Evolutionary conservation across 2,113 vertebrate genomes (phyloP), one percentile per base, ranked within the genome.

Genomic region (Nyctibius bracteatus): DNA sequence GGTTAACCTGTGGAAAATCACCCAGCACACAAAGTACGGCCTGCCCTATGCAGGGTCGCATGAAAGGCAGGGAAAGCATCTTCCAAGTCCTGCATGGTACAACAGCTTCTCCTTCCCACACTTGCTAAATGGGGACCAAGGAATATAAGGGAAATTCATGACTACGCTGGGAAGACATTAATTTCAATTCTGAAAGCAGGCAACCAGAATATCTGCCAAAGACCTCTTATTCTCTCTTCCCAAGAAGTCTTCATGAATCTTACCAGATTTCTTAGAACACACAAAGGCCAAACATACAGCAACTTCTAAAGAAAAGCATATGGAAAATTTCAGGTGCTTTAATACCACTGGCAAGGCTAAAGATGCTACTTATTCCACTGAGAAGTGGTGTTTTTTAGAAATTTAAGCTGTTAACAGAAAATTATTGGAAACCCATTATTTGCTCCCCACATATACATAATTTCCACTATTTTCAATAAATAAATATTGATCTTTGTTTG

Each of bases 21-120:
- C 8, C 13, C 39, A 4, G 10, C 33, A 46, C 55, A 79, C 8
- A 12, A 33, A 37, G 24, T 2, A 25, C 0, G 1, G 15, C 24
- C 30, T 22, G 13, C 8, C 2, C 21, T 39, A 10, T 5, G 24
- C 21, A 74, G 12, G 23, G 13, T 18, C 15, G 1, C 9, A 13
- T 4, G 27, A 30, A 67, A 59, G 9, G 2, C 4, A 12, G 2
- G 4, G 28, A 30, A 24, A 4, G 4, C 3, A 1, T 33, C 28
- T 54, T 63, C 39, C 58, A 68, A 22, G 4, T 59, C 57, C 21
- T 14, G 1, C 1, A 0, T 5, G 11, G 6, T 33, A 17, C 15
- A 35, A 37, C 6, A 22, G 20, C 20, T 88, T 62, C 57, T 62
- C 37, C 41, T 70, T 52, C 15, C 22, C 9, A 8, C 14, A 24